These are phyloP conservation scores for Steinernema scapterisci DNA, from an alignment of 2,888 invertebrate species.

Conservation along the genomic window DNA sequence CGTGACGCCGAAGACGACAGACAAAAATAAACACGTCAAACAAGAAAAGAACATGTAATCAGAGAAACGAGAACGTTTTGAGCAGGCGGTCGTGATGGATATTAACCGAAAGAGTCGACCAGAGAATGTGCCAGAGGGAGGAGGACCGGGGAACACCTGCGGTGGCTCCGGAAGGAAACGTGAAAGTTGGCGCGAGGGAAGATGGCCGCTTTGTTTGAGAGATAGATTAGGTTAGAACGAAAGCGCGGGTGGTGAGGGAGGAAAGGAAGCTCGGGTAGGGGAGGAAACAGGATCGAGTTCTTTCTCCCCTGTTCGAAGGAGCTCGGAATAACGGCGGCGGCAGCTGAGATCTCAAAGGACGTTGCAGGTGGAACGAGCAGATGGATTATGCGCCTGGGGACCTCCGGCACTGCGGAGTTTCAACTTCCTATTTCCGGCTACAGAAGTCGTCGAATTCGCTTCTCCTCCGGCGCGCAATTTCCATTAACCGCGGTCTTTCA, in stretches of 20 bases:
- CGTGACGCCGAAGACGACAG: too few relatives aligned
- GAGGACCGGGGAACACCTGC: conserved; percentile 4
- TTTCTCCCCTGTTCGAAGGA: neutral
- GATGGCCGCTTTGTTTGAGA: conserved; percentile 9
- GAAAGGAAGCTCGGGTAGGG: neutral
- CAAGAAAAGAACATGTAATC: too few relatives aligned
- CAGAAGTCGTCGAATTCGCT: neutral
- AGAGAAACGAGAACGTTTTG: too few relatives aligned
- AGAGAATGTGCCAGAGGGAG: too few relatives aligned
- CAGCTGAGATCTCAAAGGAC: conserved; percentile 14
- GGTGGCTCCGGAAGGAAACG: conserved; percentile 1
- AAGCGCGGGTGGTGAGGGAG: neutral
- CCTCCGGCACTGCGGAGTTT: neutral
- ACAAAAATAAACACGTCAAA: too few relatives aligned
- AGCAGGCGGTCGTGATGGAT: too few relatives aligned
- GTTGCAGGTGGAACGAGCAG: neutral
- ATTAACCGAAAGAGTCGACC: too few relatives aligned
- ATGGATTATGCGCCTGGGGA: neutral
- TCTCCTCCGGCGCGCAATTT: neutral
- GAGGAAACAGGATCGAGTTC: neutral
- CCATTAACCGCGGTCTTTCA: conserved; percentile 1
- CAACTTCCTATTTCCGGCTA: neutral
- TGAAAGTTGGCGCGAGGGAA: conserved; percentile 17
- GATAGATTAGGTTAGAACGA: conserved; percentile 16
- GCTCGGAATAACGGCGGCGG: conserved; percentile 15